Evolutionary conservation across 2,888 invertebrate species (phyloP).

Genomic region (Melieria omissa): DNA sequence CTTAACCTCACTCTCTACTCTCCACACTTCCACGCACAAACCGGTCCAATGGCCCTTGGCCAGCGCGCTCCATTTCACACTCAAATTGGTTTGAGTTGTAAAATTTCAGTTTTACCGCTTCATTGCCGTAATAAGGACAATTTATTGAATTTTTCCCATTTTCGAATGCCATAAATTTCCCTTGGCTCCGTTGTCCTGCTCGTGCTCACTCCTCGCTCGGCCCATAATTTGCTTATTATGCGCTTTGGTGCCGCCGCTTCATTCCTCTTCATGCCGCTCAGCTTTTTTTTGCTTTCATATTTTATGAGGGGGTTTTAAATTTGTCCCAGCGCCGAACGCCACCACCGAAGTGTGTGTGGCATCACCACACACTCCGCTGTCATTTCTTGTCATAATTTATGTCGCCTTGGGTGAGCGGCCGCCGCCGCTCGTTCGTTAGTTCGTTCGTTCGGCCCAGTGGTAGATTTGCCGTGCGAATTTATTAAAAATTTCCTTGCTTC

Average conservation of each 20-base stretch:
- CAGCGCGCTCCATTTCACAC: constrained; percentile 42
- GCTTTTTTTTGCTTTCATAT: constrained; percentile 24
- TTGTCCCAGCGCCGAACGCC: constrained; percentile 47
- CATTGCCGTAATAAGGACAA: constrained; percentile 64
- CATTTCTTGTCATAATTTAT: constrained; percentile 59
- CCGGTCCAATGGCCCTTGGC: neutral
- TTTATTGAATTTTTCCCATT: constrained; percentile 58
- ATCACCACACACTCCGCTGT: constrained; percentile 31
- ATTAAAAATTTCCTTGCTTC: constrained; percentile 52
- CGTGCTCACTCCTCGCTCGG: constrained; percentile 1
- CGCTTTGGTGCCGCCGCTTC: constrained; percentile 47
- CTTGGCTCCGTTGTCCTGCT: constrained; percentile 19
- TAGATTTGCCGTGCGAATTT: constrained; percentile 61
- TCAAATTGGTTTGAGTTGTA: constrained; percentile 59
- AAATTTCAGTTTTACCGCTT: constrained; percentile 63
- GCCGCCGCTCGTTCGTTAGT: constrained; percentile 23
- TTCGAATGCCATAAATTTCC: constrained; percentile 27
- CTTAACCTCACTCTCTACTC: neutral
- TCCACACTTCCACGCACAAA: neutral
- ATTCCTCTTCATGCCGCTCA: constrained; percentile 1
- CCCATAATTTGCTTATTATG: constrained; percentile 64
- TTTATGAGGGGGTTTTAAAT: constrained; percentile 40
- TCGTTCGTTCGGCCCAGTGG: constrained; percentile 47
- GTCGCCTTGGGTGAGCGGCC: constrained; percentile 55
- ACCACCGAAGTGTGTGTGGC: constrained; percentile 22